Conservation (phyloP, 23 tunicate genomes). For the Phallusia fumigata region DNA sequence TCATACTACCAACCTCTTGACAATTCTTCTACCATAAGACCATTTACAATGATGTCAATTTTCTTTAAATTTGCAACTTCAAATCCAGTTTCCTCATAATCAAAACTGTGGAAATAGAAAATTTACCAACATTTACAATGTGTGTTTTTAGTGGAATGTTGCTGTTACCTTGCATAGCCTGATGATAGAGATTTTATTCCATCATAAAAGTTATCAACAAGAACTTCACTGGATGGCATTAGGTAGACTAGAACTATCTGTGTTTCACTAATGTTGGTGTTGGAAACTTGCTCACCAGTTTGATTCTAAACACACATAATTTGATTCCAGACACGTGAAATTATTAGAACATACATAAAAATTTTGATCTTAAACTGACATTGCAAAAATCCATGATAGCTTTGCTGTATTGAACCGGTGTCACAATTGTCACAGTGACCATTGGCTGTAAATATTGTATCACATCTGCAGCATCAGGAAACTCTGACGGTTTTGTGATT, state of each 20-base stretch:
- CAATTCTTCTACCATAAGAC: slow-evolving; percentile 52
- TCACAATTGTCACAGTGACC: slow-evolving; percentile 61
- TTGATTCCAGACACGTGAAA: background rate
- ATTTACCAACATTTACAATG: background rate
- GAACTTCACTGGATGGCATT: slow-evolving; percentile 58
- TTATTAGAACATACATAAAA: background rate
- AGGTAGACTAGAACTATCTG: slow-evolving; percentile 32
- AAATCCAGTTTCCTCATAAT: slow-evolving; percentile 77
- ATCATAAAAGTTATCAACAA: slow-evolving; percentile 78
- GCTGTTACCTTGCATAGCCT: slow-evolving; percentile 71
- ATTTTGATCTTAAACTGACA: background rate
- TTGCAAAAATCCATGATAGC: background rate
- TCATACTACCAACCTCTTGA: slow-evolving; percentile 41
- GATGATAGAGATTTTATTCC: slow-evolving; percentile 64
- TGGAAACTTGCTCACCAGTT: slow-evolving; percentile 30
- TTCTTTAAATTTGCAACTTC: slow-evolving; percentile 46
- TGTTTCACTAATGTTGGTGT: slow-evolving; percentile 36
- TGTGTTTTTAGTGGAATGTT: background rate
- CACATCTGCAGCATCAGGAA: slow-evolving; percentile 43
- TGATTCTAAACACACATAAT: slow-evolving; percentile 30
- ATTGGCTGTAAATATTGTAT: slow-evolving; percentile 59
- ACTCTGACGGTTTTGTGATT: slow-evolving; percentile 47
- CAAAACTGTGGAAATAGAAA: slow-evolving; percentile 42
- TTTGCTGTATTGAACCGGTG: slow-evolving; percentile 45
- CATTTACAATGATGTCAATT: slow-evolving; percentile 65